Conservation (phyloP, 2,888 invertebrate species). For the Drosophila pullipes region DNA sequence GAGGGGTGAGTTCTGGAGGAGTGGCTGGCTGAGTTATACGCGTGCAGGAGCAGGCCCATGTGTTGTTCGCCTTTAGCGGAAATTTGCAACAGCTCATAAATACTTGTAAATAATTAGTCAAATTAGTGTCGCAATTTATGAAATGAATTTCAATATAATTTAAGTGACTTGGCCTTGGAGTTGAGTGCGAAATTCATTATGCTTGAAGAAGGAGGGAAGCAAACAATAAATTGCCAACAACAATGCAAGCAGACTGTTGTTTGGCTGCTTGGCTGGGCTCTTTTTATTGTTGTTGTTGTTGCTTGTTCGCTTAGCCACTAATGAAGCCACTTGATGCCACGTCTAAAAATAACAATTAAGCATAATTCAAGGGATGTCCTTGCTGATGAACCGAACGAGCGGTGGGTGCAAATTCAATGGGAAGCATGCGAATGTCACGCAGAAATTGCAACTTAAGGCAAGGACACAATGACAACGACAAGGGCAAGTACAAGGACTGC, state of each 20-base stretch:
- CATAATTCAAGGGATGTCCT: constrained; percentile 35
- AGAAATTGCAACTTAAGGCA: constrained; percentile 39
- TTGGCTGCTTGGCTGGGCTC: background rate
- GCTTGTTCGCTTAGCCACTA: constrained; percentile 21
- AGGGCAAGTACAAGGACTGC: constrained; percentile 33
- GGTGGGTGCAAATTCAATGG: constrained; percentile 47
- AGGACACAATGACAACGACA: constrained; percentile 25
- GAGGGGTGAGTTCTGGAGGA: constrained; percentile 17
- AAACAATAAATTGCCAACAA: constrained; percentile 26
- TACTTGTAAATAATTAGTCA: constrained; percentile 72
- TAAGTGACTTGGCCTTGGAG: constrained; percentile 39
- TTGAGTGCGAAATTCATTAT: constrained; percentile 14
- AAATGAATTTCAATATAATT: constrained; percentile 70
- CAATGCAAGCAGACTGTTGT: constrained; percentile 3
- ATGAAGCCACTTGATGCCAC: constrained; percentile 53
- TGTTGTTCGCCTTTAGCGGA: constrained; percentile 46
- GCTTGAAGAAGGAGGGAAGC: background rate
- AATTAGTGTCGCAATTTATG: constrained; percentile 74
- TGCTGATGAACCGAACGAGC: background rate
- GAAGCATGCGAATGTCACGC: constrained; percentile 41
- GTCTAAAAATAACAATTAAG: constrained; percentile 39
- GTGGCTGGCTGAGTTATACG: background rate
- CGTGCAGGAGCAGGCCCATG: constrained; percentile 8
- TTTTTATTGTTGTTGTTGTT: background rate
- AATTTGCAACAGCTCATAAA: constrained; percentile 71